Evolutionary conservation across 1,140 invertebrate genomes (phyloP), one percentile per base, ranked within the genome.

Genomic region (Drusus annulatus): DNA sequence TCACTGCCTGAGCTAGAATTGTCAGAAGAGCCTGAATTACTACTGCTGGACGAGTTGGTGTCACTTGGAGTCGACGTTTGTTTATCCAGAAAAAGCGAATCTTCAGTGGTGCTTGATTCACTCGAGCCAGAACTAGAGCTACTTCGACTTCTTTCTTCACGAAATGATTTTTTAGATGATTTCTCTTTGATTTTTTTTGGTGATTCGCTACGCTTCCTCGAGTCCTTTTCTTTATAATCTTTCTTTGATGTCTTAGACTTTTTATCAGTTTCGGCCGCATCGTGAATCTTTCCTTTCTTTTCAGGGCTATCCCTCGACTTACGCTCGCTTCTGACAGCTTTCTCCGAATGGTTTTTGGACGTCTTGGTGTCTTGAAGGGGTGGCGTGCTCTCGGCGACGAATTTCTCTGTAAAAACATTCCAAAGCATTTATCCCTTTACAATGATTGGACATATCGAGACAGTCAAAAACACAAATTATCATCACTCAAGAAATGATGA

Each of bases 321-420:
- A 15, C 54, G 71, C 28, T 56, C 71, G 25, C 17, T 28, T 63
- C 56, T 17, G 71, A 25, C 15, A 50, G 15, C 63, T 21, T 63
- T 54, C 69, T 78, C 76, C 13, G 15, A 51, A 54, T 17, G n/a
- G 10, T 31, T 51, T 68, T 23, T 78, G 21, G 50, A 36, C 13
- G 17, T 56, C 19, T 78, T 78, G 3, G 2, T 8, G 21, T 75
- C 51, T 36, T 79, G 71, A n/a, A 78, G 25, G 19, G 81, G 81
- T 7, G 81, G 81, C 7, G 79, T 83, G 58, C 56, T 78, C 10
- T 83, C 79, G 0, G 21, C 10, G 23, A 17, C 8, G 45, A 45
- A 65, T 75, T 81, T 78, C 78, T 79, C 81, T 83, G 81, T 78
- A 83, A 83, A 80, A 78, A 78, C 51, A 79, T 65, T 75, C 71